phyloP scores from a whole-genome alignment of 2,888 invertebrate species.

The Salticus scenicus region DNA sequence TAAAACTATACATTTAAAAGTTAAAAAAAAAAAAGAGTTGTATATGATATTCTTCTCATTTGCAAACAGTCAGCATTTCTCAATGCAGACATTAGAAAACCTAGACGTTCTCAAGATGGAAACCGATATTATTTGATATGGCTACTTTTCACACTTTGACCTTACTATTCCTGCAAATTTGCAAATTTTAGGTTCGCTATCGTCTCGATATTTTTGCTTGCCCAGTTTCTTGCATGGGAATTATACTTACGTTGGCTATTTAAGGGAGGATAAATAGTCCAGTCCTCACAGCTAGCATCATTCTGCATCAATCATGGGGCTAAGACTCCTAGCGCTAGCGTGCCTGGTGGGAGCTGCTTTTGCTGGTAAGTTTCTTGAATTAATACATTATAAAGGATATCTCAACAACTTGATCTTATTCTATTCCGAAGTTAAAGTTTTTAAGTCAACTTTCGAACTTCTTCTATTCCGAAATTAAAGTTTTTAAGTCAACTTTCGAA shows the following conservation, averaged over 20 bases:
- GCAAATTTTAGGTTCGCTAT: slow-evolving; percentile 37
- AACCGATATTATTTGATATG: slow-evolving; percentile 37
- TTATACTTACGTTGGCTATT: slow-evolving; percentile 45
- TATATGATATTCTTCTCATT: no score
- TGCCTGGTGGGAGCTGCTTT: slow-evolving; percentile 69
- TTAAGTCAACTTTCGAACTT: background rate
- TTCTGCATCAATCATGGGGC: slow-evolving; percentile 59
- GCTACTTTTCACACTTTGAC: slow-evolving; percentile 30
- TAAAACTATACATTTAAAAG: no score
- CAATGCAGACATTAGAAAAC: slow-evolving; percentile 1
- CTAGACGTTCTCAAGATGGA: slow-evolving; percentile 37
- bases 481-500: background rate
- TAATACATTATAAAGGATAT: no score
- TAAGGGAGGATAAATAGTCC: slow-evolving; percentile 31
- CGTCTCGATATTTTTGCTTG: slow-evolving; percentile 33
- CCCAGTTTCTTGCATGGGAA: slow-evolving; percentile 9
- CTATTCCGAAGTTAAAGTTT: background rate
- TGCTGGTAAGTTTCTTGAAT: slow-evolving; percentile 50
- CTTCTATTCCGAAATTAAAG: no score
- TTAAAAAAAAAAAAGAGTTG: no score
- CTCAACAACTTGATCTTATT: no score
- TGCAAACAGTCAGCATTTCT: background rate
- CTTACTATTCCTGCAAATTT: slow-evolving; percentile 29
- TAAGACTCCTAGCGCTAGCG: slow-evolving; percentile 52
- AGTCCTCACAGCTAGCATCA: background rate